phyloP scores from a whole-genome alignment of 2,888 invertebrate genomes.

The Metacarcinus magister region DNA sequence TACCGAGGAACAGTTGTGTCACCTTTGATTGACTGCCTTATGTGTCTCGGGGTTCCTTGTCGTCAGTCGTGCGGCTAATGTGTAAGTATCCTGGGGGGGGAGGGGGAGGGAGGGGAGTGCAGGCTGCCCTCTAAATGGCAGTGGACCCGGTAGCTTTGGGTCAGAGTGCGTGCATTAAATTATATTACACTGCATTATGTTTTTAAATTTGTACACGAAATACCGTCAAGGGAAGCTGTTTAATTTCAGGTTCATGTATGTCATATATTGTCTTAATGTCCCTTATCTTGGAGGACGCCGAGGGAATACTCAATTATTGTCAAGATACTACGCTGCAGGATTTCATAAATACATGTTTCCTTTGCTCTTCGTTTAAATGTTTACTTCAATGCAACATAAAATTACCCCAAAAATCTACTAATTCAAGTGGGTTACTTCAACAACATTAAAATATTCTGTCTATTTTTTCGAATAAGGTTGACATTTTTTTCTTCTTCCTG shows the following conservation, averaged over 20 bases:
- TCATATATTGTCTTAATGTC: not conserved
- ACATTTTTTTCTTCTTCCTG: too few relatives aligned
- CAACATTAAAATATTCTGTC: not conserved
- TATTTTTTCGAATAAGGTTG: too few relatives aligned
- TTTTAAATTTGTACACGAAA: not conserved
- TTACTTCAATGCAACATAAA: not conserved
- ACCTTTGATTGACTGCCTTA: not conserved
- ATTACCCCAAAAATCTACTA: not conserved
- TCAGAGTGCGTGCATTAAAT: not conserved
- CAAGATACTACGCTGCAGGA: not conserved
- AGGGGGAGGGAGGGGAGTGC: not conserved
- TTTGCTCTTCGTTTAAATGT: not conserved
- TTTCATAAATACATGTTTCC: not conserved
- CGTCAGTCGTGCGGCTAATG: conserved; percentile 3
- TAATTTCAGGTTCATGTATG: not conserved
- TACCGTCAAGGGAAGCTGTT: not conserved
- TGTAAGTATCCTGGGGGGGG: not conserved
- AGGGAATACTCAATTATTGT: not conserved
- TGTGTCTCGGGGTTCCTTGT: not conserved
- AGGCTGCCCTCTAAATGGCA: not conserved
- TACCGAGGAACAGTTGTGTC: not conserved
- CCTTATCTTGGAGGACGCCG: not conserved
- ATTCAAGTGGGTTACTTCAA: not conserved
- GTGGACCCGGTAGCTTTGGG: not conserved
- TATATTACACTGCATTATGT: not conserved